These are phyloP conservation scores for Mellivora capensis DNA, from an alignment of 2,113 vertebrate genomes.

Conservation along the genomic window DNA sequence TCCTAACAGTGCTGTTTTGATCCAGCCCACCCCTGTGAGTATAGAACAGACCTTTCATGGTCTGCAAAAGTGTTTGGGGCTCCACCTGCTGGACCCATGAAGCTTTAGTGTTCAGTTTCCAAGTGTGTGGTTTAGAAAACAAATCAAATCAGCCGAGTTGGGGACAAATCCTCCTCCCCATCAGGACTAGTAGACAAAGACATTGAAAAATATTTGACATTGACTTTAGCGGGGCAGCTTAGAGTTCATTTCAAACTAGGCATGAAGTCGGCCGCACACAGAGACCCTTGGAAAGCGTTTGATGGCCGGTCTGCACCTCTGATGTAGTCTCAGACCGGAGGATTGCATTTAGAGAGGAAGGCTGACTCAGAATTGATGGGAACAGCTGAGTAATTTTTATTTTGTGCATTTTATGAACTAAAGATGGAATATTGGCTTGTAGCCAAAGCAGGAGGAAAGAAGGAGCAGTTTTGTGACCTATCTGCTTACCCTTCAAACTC, in stretches of 20 bases:
- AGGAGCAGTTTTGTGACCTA: neutral
- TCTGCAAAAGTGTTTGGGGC: constrained; percentile 33
- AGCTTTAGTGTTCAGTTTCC: neutral
- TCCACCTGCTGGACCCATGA: constrained; percentile 40
- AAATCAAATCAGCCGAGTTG: constrained; percentile 6
- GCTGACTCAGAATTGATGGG: neutral
- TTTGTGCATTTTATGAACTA: neutral
- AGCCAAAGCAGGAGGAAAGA: neutral
- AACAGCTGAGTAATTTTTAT: neutral
- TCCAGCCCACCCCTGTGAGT: neutral
- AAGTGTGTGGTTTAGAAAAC: constrained; percentile 10
- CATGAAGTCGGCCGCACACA: neutral
- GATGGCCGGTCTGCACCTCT: neutral
- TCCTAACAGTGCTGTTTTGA: neutral
- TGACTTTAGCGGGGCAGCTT: neutral
- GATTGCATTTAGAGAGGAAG: neutral
- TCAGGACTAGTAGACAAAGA: constrained; percentile 18
- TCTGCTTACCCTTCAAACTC: neutral
- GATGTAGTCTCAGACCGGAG: neutral
- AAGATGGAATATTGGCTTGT: neutral
- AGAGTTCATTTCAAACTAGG: neutral
- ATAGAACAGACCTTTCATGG: neutral
- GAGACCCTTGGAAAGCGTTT: neutral
- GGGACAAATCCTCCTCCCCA: constrained; percentile 47
- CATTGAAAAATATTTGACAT: neutral